phyloP scores from a whole-genome alignment of 1,140 invertebrate genomes.

The Zelostemma sp. region DNA sequence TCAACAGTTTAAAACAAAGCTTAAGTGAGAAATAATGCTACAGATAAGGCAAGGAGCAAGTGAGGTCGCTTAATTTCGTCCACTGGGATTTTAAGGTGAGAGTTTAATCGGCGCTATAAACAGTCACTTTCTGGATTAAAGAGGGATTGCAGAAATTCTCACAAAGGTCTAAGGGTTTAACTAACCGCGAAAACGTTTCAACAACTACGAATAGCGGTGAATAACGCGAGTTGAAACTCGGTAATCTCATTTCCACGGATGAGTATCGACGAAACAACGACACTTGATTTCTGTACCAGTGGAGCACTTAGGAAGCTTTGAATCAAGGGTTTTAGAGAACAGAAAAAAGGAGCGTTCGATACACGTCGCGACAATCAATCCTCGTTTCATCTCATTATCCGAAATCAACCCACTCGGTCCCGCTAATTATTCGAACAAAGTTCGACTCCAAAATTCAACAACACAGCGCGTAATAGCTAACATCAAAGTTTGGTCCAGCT shows the following conservation, averaged over 20 bases:
- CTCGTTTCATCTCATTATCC: conserved; percentile 38
- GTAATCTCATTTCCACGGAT: conserved; percentile 51
- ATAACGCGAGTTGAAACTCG: conserved; percentile 34
- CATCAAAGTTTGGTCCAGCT: conserved; percentile 29
- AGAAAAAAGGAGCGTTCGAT: too few species aligned
- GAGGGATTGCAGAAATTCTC: conserved; percentile 36
- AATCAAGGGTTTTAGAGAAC: conserved; percentile 20
- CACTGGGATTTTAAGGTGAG: conserved; percentile 52
- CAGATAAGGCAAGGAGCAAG: conserved; percentile 36
- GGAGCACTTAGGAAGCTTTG: too few species aligned
- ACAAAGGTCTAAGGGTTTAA: conserved; percentile 46
- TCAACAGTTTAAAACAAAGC: too few species aligned
- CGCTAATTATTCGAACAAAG: conserved; percentile 27
- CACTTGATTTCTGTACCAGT: conserved; percentile 39
- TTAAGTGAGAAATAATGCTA: conserved; percentile 20
- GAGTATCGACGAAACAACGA: conserved; percentile 50
- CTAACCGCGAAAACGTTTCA: conserved; percentile 55
- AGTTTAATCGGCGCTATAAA: conserved; percentile 62
- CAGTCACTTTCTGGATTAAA: conserved; percentile 60
- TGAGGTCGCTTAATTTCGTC: conserved; percentile 24
- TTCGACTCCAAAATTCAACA: conserved; percentile 29
- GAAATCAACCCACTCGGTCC: background rate
- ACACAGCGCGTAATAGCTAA: conserved; percentile 23
- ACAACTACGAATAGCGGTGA: conserved; percentile 29
- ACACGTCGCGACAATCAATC: too few species aligned